Base-by-base conservation (phyloP, 1,140 invertebrate species). In the Atta cephalotes region DNA sequence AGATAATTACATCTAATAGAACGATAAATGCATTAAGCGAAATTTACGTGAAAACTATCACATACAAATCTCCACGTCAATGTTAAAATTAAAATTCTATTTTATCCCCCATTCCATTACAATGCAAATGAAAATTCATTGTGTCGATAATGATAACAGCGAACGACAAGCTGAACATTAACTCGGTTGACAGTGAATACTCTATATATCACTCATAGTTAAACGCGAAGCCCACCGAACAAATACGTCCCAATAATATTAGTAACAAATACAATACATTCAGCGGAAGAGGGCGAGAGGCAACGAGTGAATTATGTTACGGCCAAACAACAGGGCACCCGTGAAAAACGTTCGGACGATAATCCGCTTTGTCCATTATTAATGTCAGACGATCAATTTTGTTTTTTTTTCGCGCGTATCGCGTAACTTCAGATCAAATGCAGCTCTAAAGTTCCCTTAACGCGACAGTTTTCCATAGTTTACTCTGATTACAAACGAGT, bases 171-270 rank as follows among this genome's bases (percentile, higher is more conserved):
- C 80, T 74, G 80, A 70, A 74, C 70, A 84, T 84, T 84, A 84
- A 84, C 80, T 84, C 72, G 25, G 56, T 31, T 84, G 70, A 84
- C 70, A 71, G 56, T 49, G 80, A 76, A 45, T 76, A 63, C 80
- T 84, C 80, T 62, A 74, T 84, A 74, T 49, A 84, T 84, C 80
- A 84, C 56, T 84, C 56, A 49, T 35, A 74, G 80, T 56, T 84
- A 84, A 84, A 84, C 80, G 70, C 70, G 45, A 49, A 62, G 70
- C 35, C 80, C 80, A 84, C 80, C 56, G 18, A 84, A 84, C 80
- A 84, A 84, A 84, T 76, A 84, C 70, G 80, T 84, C 18, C 80
- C 80, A 76, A 84, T 84, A 76, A 84, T 76, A 84, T 84, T 84
- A 84, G 72, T 70, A 84, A 84, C 80, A 84, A 84, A 84, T 84